phyloP scores from a whole-genome alignment of 2,113 vertebrate species.

The Cynopterus brachyotis region DNA sequence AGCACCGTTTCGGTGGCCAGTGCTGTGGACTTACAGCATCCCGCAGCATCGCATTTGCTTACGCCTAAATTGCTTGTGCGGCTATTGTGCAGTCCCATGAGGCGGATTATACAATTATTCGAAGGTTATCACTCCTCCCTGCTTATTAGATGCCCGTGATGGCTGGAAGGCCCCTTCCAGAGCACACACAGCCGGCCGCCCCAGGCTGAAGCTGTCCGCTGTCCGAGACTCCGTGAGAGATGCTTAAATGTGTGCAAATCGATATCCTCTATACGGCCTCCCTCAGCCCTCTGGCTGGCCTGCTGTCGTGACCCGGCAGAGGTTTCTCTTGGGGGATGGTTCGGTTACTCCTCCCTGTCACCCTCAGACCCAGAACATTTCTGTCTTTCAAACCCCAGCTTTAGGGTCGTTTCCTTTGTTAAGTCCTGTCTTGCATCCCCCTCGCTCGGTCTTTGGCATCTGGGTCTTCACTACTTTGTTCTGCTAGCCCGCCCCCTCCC shows the following conservation, averaged over 20 bases:
- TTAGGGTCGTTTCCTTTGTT: not conserved
- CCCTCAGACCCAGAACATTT: not conserved
- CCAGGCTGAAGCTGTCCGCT: not conserved
- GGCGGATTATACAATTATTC: not conserved
- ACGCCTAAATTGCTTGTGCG: not conserved
- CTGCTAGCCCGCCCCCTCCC: not conserved
- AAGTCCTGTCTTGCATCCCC: not conserved
- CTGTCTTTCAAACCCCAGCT: not conserved
- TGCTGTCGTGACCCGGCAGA: not conserved
- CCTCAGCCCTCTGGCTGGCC: not conserved
- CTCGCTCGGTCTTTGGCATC: not conserved
- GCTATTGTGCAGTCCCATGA: not conserved
- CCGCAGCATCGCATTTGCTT: fast-evolving
- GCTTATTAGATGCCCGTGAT: not conserved
- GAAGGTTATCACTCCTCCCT: not conserved
- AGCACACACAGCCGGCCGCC: not conserved
- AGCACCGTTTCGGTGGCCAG: not conserved
- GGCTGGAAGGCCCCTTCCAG: not conserved
- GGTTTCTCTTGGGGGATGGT: not conserved
- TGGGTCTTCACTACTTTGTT: not conserved
- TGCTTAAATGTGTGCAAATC: not conserved
- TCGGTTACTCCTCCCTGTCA: not conserved
- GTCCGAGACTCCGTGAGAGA: not conserved
- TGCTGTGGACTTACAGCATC: not conserved
- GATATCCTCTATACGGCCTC: not conserved